Conservation (phyloP, 2,113 vertebrate genomes). For the Dromas ardeola region DNA sequence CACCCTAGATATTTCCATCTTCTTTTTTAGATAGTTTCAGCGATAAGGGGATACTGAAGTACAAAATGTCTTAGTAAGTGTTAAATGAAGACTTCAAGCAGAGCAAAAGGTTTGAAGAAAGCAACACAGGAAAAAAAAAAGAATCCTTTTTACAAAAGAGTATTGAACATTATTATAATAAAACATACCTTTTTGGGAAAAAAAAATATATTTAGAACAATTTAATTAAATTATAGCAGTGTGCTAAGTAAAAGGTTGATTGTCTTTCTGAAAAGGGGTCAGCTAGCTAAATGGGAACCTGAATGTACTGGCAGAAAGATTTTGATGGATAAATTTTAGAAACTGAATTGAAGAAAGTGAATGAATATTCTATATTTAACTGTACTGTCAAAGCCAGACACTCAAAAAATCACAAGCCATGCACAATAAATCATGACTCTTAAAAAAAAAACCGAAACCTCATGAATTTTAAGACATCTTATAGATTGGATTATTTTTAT, state of each 20-base stretch:
- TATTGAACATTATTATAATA: not conserved
- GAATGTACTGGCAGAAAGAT: not conserved
- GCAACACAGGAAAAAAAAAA: not conserved
- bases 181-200: not conserved
- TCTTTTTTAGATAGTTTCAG: not conserved
- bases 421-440: not conserved
- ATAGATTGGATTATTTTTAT: not conserved
- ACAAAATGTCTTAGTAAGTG: not conserved
- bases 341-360: not conserved
- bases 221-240: not conserved
- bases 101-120: not conserved
- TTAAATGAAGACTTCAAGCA: not conserved
- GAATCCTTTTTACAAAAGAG: accelerated
- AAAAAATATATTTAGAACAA: not conserved
- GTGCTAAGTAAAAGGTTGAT: not conserved
- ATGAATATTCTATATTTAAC: not conserved
- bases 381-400: not conserved
- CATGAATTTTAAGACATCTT: not conserved
- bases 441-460: not conserved
- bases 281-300: not conserved
- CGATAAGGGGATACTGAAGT: not conserved
- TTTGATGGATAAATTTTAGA: not conserved
- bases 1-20: not conserved
- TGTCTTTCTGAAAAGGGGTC: not conserved
- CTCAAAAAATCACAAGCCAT: not conserved